Conservation (phyloP, 2,113 vertebrate genomes). For the Zootoca vivipara region DNA sequence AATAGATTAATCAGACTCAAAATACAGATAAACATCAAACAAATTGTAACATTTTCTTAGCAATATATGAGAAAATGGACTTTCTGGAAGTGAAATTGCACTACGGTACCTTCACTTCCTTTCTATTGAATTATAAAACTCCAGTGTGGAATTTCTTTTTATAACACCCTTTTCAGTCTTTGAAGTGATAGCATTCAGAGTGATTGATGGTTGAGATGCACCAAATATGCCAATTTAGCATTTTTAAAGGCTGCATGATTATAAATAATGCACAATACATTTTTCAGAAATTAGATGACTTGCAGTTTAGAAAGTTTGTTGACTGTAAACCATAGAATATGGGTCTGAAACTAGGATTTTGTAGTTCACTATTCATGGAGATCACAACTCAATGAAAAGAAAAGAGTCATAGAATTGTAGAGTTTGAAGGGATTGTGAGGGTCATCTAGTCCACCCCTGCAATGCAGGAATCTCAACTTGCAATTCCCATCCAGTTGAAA, state of each 20-base stretch:
- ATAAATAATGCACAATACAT: background rate
- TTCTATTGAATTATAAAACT: background rate
- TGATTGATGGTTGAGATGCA: background rate
- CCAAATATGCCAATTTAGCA: background rate
- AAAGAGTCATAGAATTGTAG: background rate
- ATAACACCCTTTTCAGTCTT: background rate
- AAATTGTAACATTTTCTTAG: background rate
- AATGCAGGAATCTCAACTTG: background rate
- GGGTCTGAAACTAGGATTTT: background rate
- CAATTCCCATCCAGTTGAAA: too few relatives aligned
- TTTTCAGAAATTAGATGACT: background rate
- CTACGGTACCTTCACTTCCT: background rate
- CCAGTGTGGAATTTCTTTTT: background rate
- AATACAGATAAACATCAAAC: background rate
- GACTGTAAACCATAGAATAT: background rate
- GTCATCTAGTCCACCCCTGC: too few relatives aligned
- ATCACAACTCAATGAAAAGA: background rate
- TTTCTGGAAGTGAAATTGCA: background rate
- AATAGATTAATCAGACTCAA: background rate
- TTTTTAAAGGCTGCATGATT: background rate
- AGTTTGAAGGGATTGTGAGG: too few relatives aligned
- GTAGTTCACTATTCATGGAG: background rate
- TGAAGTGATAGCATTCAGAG: background rate
- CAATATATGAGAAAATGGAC: background rate
- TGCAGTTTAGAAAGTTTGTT: background rate